Conservation (phyloP, 1,140 invertebrate genomes). For the Eubasilissa regina region DNA sequence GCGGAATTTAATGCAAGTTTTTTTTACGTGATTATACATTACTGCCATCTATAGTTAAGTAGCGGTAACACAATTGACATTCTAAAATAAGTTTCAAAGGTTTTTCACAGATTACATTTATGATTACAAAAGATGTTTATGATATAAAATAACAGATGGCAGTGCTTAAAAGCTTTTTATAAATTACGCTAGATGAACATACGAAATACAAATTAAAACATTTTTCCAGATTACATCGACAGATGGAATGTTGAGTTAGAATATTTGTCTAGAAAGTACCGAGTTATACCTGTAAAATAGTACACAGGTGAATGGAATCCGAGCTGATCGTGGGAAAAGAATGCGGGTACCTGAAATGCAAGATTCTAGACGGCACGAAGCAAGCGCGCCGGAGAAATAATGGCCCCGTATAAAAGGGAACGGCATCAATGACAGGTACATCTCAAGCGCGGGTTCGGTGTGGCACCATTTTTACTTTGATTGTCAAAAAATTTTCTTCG, state of each 20-base stretch:
- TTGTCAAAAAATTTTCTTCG: background rate
- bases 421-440: background rate
- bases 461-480: background rate
- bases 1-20: too few relatives aligned
- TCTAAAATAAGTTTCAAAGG: background rate
- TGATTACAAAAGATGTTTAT: background rate
- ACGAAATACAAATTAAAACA: background rate
- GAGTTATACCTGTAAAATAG: slow-evolving; percentile 7
- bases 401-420: background rate
- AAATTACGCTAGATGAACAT: background rate
- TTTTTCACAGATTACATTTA: background rate
- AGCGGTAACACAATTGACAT: too few relatives aligned
- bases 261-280: background rate
- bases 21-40: too few relatives aligned
- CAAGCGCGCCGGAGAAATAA: background rate
- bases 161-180: background rate
- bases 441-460: background rate
- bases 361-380: background rate
- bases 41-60: too few relatives aligned
- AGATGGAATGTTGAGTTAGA: background rate
- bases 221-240: background rate
- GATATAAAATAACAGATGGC: background rate
- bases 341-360: background rate
- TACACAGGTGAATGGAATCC: slow-evolving; percentile 23
- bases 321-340: slow-evolving; percentile 26